phyloP scores from a whole-genome alignment of 2,113 vertebrate species.

The Albula glossodonta region DNA sequence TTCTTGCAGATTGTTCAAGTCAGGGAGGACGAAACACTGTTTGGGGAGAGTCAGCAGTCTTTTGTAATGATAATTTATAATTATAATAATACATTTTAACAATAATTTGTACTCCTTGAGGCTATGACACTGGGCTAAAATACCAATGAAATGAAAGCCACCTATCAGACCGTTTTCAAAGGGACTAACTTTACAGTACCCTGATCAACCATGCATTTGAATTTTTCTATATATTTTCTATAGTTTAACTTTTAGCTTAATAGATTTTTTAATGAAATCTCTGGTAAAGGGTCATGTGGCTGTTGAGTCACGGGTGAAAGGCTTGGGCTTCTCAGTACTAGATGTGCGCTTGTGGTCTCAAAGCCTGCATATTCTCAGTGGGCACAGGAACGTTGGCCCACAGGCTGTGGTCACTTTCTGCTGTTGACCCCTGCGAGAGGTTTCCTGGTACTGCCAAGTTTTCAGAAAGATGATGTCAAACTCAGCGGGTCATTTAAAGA shows the following conservation, averaged over 20 bases:
- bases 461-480: neutral
- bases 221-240: neutral
- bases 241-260: neutral
- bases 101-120: neutral
- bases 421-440: neutral
- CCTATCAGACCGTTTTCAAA: neutral
- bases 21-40: neutral
- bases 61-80: too few relatives aligned
- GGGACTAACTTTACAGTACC: conserved; percentile 16
- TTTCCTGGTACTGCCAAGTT: neutral
- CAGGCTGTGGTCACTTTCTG: neutral
- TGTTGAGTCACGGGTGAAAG: neutral
- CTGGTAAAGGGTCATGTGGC: neutral
- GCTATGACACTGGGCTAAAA: neutral
- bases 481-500: neutral
- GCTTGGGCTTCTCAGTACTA: neutral
- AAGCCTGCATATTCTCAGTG: neutral
- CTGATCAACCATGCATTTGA: neutral
- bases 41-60: neutral
- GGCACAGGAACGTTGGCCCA: too few relatives aligned
- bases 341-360: neutral
- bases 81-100: neutral
- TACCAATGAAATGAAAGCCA: neutral
- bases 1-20: neutral
- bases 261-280: neutral